phyloP scores from a whole-genome alignment of 2,888 invertebrate species.

The Lasioglossum lativentre region DNA sequence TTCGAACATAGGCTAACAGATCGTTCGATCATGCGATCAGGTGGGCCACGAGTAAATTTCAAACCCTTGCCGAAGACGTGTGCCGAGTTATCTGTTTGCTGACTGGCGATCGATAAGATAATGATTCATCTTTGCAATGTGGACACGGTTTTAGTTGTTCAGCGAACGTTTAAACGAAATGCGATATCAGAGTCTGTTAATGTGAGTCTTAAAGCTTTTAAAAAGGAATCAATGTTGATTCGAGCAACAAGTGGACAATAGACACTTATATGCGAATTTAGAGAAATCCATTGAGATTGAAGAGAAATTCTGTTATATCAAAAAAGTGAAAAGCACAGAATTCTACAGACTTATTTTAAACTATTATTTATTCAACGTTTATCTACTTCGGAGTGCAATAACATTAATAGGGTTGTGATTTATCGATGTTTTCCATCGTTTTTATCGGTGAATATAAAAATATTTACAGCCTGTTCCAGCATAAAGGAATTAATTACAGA shows the following conservation, averaged over 20 bases:
- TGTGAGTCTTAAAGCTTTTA: background rate
- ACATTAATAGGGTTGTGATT: background rate
- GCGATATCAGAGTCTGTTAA: background rate
- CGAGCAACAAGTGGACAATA: background rate
- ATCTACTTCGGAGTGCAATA: background rate
- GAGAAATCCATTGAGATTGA: background rate
- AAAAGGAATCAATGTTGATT: background rate
- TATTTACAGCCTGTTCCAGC: background rate
- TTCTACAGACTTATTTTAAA: background rate
- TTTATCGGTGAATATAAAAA: background rate
- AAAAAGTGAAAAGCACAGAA: background rate
- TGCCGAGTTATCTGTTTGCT: conserved; percentile 19
- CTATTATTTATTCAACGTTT: background rate
- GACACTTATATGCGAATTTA: background rate
- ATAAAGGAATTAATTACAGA: background rate
- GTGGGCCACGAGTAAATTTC: background rate
- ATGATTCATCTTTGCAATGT: background rate
- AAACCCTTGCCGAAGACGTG: background rate
- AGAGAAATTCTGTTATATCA: background rate
- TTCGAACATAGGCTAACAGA: background rate
- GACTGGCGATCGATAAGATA: conserved; percentile 26
- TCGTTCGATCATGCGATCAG: too few species aligned
- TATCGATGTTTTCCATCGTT: background rate
- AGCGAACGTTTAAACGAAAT: background rate
- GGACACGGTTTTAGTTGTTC: background rate